Base-by-base conservation (phyloP, 1,140 invertebrate species). In the Cylas formicarius region DNA sequence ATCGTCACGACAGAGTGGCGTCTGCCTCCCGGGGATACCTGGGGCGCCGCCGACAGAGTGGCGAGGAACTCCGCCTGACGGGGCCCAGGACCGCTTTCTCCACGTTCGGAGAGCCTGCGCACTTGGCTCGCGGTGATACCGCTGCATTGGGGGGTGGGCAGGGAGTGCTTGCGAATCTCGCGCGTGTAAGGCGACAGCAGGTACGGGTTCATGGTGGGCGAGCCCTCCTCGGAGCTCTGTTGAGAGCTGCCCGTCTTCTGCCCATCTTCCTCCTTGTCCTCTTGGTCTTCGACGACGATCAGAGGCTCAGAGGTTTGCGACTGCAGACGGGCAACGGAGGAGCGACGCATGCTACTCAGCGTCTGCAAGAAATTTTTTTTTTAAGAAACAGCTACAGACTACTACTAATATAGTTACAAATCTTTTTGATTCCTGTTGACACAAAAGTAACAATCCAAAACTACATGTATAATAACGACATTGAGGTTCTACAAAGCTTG, bases 101-200 rank as follows among this genome's bases (percentile, higher is more conserved):
- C 80, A 38, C 84, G 73, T 55, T 89, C 84, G 20, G 84, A 87
- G 3, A 89, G 62, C 16, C 85, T 71, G 21, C 85, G 74, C 24
- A 87, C 81, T 72, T 89, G 86, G 40, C 83, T 86, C 23, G 86
- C 86, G 7, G 84, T 89, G 50, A 86, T 86, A 27, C 86, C 86
- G 21, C 81, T 77, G 52, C 85, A 86, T 50, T 84, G 79, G 6
- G 84, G 84, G 0, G 84, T 86, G 2, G 85, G 86, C 50, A 89
- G 66, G 5, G 84, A 88, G 53, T 86, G 80, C 59, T 89, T 89
- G 35, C 85, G 72, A 1, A 77, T 76, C 42, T 81, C 78, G 21
- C 71, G 57, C 0, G 66, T 64, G 75, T 82, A 87, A 1, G 86
- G 85, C 3, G 82, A 86, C 6, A 88, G 64, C 20, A 87, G 70